Evolutionary conservation across 1,140 invertebrate genomes (phyloP), one percentile per base, ranked within the genome.

Genomic region (Drosophila sechellia): DNA sequence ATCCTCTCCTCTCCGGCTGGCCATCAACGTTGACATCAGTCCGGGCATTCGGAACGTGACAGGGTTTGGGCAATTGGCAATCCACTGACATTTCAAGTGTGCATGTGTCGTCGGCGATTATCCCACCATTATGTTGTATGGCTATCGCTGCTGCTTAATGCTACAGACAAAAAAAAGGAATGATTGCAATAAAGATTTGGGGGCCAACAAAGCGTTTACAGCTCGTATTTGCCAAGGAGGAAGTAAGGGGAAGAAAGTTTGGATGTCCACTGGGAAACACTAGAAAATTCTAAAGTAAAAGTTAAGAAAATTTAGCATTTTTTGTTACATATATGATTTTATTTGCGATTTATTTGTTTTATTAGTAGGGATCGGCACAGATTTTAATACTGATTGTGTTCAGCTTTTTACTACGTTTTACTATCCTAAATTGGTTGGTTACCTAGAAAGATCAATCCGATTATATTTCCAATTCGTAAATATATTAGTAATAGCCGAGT

Each of bases 21-120:
- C 74, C 63, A 74, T 39, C 63, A 85, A 54, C 59, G 39, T 66
- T 15, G 45, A 66, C 55, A 57, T 20, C 42, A 22, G 42, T 3
- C 20, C n/a, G 31, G 43, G 20, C 15, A 61, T 35, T 27, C 25
- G 15, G 68, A 61, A 87, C 70, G 79, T 79, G 83, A 87, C 79
- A 76, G 71, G 52, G 70, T 70, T 78, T 70, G 57, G 61, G 48
- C 72, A 64, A 65, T 56, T 75, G 72, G 54, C 72, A 52, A 49
- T 57, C 64, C 70, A 81, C 69, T 87, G 70, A 78, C 81, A 86
- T 86, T 87, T 86, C 61, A 89, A 89, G 83, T 83, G 83, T 70
- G 73, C 79, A 73, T 86, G 81, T 73, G 59, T 64, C 46, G 52
- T 58, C 40, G 52, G 69, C 76, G 72, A 86, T 86, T 86, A 86